Percentiles rank a stretch among this genome's conserved stretches.
phyloP scores from a whole-genome alignment of 2,113 vertebrate species.

The Synodontis membranacea region DNA sequence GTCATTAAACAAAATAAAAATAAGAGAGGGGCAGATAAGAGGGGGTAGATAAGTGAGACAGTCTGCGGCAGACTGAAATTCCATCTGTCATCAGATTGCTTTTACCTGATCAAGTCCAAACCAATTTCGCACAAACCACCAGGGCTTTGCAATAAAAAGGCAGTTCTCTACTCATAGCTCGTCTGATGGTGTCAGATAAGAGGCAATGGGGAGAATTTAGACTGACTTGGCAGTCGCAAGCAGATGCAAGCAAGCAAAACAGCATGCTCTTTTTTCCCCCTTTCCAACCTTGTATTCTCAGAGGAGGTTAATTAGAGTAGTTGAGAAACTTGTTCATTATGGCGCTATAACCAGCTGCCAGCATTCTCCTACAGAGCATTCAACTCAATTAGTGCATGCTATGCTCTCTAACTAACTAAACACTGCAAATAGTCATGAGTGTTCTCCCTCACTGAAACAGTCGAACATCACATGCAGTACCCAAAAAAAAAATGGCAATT shows the following conservation, averaged over 20 bases:
- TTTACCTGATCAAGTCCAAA: slow-evolving; percentile 49
- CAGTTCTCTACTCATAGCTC: slow-evolving; percentile 36
- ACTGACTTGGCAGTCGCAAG: slow-evolving; percentile 35
- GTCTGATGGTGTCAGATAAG: slow-evolving; percentile 52
- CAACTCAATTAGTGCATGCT: neutral
- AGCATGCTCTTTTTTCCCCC: neutral
- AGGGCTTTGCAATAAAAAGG: slow-evolving; percentile 55
- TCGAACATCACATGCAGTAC: neutral
- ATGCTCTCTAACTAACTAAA: slow-evolving; percentile 1
- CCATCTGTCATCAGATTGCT: slow-evolving; percentile 29
- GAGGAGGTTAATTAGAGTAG: slow-evolving; percentile 19
- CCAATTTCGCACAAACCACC: slow-evolving; percentile 50
- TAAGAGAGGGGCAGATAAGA: neutral
- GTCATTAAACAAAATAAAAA: slow-evolving; percentile 16
- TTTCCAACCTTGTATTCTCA: slow-evolving; percentile 15
- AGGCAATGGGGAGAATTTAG: slow-evolving; percentile 33
- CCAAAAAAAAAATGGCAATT: neutral
- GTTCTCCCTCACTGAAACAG: neutral
- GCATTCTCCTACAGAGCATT: slow-evolving; percentile 4
- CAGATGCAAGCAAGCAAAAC: slow-evolving; percentile 16
- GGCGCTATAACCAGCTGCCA: slow-evolving; percentile 13
- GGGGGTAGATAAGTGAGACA: neutral
- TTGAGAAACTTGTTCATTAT: slow-evolving; percentile 33
- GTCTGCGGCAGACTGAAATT: slow-evolving; percentile 24
- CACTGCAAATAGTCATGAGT: neutral